Conservation (phyloP, 2,113 vertebrate species). For the Motacilla tschutschensis region DNA sequence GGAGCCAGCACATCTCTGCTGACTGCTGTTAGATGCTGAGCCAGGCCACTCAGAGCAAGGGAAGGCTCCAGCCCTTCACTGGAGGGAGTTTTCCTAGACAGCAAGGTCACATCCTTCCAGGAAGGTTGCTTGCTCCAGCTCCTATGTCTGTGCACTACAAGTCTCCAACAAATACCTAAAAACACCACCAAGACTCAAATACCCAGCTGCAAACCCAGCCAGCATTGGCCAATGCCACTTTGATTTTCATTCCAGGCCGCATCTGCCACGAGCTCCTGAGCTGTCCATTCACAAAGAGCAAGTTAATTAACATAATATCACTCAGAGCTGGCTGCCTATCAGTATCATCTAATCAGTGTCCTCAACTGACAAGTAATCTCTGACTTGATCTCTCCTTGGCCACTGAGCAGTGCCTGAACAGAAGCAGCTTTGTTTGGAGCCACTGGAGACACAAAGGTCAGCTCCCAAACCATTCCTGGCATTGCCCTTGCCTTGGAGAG, state of each 20-base stretch:
- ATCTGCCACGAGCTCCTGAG: neutral
- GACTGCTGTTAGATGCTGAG: neutral
- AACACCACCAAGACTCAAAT: neutral
- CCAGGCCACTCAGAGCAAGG: neutral
- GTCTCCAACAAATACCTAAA: neutral
- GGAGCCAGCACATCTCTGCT: neutral
- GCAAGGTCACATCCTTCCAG: neutral
- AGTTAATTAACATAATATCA: conserved; percentile 41
- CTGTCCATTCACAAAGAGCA: conserved; percentile 3
- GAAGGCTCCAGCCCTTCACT: neutral
- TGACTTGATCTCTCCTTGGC: conserved; percentile 57
- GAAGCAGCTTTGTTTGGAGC: conserved; percentile 45
- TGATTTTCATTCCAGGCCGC: neutral
- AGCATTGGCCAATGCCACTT: neutral
- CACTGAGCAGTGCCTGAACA: conserved; percentile 22
- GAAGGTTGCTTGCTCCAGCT: neutral
- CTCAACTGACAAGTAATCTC: conserved; percentile 65
- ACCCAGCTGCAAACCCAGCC: neutral
- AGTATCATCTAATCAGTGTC: conserved; percentile 53
- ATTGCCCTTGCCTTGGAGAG: conserved; percentile 7
- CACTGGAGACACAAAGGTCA: conserved; percentile 39
- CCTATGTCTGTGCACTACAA: neutral
- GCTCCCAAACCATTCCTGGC: conserved; percentile 4
- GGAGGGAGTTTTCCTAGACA: neutral
- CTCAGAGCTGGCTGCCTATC: conserved; percentile 46